Base-by-base conservation (phyloP, 2,888 invertebrate genomes). In the Philonicus albiceps region DNA sequence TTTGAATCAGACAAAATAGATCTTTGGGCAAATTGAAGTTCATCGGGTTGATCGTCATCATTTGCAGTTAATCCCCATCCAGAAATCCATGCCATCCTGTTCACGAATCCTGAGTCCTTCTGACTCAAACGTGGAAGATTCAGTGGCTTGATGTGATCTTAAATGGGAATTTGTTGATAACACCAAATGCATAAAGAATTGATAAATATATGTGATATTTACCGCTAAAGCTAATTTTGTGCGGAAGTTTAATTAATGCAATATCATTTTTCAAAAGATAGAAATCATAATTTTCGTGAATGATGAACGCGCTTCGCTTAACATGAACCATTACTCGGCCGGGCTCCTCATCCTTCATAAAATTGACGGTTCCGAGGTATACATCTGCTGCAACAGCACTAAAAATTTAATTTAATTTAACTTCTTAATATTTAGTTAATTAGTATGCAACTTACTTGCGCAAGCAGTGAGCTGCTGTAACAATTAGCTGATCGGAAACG, bases 401-500 rank as follows among this genome's bases (percentile, higher is more conserved):
- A 37, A 34, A 22, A 19, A 1, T 64, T 64, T 22, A 19, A n/a
- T 27, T 76, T 76, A 19, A 76, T 43, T 16, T 43, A 43, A 0
- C 11, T 16, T 43, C 16, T 43, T 43, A 40, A 53, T 53, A 43
- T 40, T 19, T 37, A 0, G 1, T 11, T 7, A 73, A 27, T 73
- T 43, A 43, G 19, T 31, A 11, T 49, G 6, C 7, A 22, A 31
- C 74, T 30, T n/a, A 85, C 85, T 40, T 85, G 37, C 74, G 43
- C 30, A 85, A 19, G 55, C 85, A 85, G 53, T 85, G 85, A 3
- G 30, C 85, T 13, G 85, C 85, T 30, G 85, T 85, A n/a, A 85
- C 30, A 27, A 85, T 43, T 43, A 85, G 55, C 34, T 73, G 73
- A 74, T 85, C 74, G 7, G 85, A 85, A 7, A 85, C 73, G 8